Conservation (phyloP, 2,888 invertebrate genomes). For the Priocnemis perturbator region DNA sequence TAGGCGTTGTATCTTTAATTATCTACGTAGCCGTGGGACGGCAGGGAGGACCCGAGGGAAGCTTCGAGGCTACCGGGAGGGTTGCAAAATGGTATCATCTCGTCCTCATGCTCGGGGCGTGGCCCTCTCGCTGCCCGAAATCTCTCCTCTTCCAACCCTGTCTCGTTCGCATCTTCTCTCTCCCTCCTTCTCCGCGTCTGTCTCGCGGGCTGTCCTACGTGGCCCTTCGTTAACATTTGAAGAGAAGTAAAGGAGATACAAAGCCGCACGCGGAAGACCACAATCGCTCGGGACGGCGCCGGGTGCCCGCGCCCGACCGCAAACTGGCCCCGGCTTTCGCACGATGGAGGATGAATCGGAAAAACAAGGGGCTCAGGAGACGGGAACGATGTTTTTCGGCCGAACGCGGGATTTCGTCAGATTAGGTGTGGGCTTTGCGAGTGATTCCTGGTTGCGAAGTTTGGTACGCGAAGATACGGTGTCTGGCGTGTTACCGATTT, state of each 20-base stretch:
- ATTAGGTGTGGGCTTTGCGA: too few species aligned
- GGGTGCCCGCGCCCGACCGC: neutral
- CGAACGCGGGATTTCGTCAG: too few species aligned
- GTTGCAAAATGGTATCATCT: conserved; percentile 65
- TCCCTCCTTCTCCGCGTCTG: conserved; percentile 13
- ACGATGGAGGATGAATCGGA: neutral
- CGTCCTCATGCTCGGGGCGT: conserved; percentile 68
- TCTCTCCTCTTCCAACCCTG: conserved; percentile 52
- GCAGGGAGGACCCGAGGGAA: conserved; percentile 44
- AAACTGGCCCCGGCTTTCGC: neutral
- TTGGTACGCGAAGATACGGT: too few species aligned
- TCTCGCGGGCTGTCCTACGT: neutral
- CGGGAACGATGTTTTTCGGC: too few species aligned
- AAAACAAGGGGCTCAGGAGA: neutral
- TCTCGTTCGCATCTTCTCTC: neutral
- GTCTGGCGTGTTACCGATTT: too few species aligned
- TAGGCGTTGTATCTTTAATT: conserved; percentile 72
- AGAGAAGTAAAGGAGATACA: conserved; percentile 9
- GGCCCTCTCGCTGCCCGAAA: conserved; percentile 55
- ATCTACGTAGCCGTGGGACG: conserved; percentile 56
- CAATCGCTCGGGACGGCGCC: conserved; percentile 30
- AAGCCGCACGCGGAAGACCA: conserved; percentile 41
- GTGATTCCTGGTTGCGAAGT: too few species aligned
- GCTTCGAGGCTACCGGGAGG: conserved; percentile 47
- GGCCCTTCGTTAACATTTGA: conserved; percentile 2